Conservation (phyloP, 1,140 invertebrate species). For the Idris sp. region DNA sequence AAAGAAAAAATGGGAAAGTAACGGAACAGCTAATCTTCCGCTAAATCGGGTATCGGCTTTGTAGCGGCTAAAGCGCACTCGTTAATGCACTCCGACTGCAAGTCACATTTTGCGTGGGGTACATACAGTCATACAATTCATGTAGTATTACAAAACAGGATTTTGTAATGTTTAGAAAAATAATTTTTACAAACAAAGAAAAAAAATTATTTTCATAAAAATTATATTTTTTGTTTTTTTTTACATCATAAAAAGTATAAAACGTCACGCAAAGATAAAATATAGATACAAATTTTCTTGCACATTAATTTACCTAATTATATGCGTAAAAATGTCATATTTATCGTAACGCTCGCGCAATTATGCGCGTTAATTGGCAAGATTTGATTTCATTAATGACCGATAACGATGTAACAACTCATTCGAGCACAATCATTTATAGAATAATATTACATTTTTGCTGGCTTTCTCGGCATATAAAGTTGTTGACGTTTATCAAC, state of each 20-base stretch:
- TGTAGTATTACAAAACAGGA: conserved; percentile 46
- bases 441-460: conserved; percentile 23
- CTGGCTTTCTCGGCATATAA: background rate
- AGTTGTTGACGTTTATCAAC: conserved; percentile 28
- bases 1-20: conserved; percentile 59
- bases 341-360: conserved; percentile 4
- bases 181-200: no score
- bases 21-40: conserved; percentile 63
- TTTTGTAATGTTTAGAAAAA: conserved; percentile 44
- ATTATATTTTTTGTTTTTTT: no score
- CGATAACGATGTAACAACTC: conserved; percentile 14
- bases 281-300: no score
- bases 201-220: conserved; percentile 12
- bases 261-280: background rate
- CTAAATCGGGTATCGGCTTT: conserved; percentile 61
- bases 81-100: conserved; percentile 51
- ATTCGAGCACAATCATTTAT: conserved; percentile 4
- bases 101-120: conserved; percentile 62
- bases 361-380: conserved; percentile 15
- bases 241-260: no score
- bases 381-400: conserved; percentile 14
- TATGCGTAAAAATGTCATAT: conserved; percentile 3
- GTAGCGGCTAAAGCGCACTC: conserved; percentile 52
- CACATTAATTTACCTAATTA: conserved; percentile 4
- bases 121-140: conserved; percentile 38